phyloP scores from a whole-genome alignment of 2,113 vertebrate genomes.

The Malurus cyaneus region DNA sequence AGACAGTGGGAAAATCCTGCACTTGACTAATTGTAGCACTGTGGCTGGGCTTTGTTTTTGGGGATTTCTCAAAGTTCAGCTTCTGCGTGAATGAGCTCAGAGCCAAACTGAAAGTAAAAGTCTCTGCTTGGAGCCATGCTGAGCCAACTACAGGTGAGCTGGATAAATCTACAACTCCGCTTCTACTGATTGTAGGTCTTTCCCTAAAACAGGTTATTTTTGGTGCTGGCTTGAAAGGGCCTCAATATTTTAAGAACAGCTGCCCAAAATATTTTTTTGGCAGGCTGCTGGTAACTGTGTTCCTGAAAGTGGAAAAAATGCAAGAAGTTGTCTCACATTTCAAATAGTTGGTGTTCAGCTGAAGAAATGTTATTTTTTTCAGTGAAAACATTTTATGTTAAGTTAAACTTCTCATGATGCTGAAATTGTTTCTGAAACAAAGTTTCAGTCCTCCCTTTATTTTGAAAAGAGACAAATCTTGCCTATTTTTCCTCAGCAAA shows the following conservation, averaged over 20 bases:
- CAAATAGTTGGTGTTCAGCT: background rate
- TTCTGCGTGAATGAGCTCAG: background rate
- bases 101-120: conserved; percentile 48
- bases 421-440: background rate
- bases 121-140: background rate
- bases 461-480: background rate
- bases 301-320: background rate
- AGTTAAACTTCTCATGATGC: background rate
- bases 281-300: background rate
- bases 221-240: background rate
- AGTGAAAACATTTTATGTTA: background rate
- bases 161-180: background rate
- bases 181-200: background rate
- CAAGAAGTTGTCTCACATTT: background rate
- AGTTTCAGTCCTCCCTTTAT: background rate
- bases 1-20: conserved; percentile 68
- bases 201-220: background rate
- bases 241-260: background rate
- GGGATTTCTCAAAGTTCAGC: conserved; percentile 40
- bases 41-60: background rate
- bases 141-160: background rate
- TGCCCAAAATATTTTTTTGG: background rate
- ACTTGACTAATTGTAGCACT: background rate
- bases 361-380: background rate
- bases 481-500: background rate